Evolutionary conservation across 2,888 invertebrate species (phyloP).

Genomic region (Phortica okadai): DNA sequence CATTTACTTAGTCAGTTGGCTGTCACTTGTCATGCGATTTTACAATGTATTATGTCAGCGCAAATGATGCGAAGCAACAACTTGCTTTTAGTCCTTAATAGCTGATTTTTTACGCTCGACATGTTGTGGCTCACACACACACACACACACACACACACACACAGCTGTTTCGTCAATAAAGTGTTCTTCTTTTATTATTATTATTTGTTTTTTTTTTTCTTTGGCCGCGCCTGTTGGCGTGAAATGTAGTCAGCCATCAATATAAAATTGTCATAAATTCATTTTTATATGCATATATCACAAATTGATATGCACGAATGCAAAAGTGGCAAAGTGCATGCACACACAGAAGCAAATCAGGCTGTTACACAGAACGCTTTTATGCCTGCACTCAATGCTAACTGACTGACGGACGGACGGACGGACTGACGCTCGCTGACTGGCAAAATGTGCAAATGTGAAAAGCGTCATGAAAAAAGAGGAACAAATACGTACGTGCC

Average conservation of each 20-base stretch:
- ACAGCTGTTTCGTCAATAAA: not conserved
- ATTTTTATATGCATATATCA: constrained; percentile 50
- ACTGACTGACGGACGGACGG: not conserved
- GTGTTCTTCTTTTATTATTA: not conserved
- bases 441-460: constrained; percentile 16
- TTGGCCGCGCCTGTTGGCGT: not conserved
- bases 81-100: constrained; percentile 60
- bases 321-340: constrained; percentile 60
- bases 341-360: constrained; percentile 29
- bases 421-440: not conserved
- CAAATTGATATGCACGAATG: constrained; percentile 60
- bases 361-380: constrained; percentile 30
- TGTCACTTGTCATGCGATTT: constrained; percentile 41
- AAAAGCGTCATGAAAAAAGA: constrained; percentile 25
- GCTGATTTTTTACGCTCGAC: constrained; percentile 47
- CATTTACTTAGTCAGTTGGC: constrained; percentile 1
- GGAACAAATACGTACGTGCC: constrained; percentile 40
- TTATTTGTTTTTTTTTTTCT: not conserved
- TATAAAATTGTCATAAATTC: constrained; percentile 72
- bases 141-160: constrained; percentile 30
- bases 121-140: constrained; percentile 47
- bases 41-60: constrained; percentile 38
- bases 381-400: constrained; percentile 41
- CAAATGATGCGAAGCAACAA: constrained; percentile 50
- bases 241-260: constrained; percentile 55